These are phyloP conservation scores for Cerastis leucographa DNA, from an alignment of 2,888 invertebrate genomes.

Conservation along the genomic window DNA sequence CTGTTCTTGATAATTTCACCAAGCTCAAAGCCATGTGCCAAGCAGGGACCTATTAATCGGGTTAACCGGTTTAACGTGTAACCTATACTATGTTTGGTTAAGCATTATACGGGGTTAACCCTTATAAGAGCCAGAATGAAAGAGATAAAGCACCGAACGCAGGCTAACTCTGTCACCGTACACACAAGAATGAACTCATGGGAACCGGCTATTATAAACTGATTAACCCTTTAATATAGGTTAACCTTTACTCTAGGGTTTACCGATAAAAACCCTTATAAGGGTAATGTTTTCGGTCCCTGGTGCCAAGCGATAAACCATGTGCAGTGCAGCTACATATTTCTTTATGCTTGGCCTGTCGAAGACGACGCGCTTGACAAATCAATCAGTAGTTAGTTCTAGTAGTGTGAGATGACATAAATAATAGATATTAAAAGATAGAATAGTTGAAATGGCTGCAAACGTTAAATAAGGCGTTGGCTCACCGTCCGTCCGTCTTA, in stretches of 20 bases:
- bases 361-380: conserved; percentile 10
- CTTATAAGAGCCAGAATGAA: not conserved
- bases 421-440: too few species aligned
- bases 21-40: too few species aligned
- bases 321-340: not conserved
- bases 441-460: too few species aligned
- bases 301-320: not conserved
- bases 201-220: not conserved
- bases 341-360: not conserved
- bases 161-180: not conserved
- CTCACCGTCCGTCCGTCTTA: too few species aligned
- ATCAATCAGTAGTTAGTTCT: conserved; percentile 9
- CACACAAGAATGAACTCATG: not conserved
- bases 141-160: not conserved
- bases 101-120: too few species aligned
- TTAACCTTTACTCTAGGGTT: not conserved
- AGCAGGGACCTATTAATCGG: not conserved
- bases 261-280: not conserved
- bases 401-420: conserved; percentile 22
- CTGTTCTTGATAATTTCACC: too few species aligned
- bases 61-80: not conserved
- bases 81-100: too few species aligned
- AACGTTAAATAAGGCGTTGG: too few species aligned
- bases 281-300: not conserved
- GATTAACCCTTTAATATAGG: not conserved